Evolutionary conservation across 2,888 invertebrate genomes (phyloP).

Genomic region (Ariolimax columbianus): DNA sequence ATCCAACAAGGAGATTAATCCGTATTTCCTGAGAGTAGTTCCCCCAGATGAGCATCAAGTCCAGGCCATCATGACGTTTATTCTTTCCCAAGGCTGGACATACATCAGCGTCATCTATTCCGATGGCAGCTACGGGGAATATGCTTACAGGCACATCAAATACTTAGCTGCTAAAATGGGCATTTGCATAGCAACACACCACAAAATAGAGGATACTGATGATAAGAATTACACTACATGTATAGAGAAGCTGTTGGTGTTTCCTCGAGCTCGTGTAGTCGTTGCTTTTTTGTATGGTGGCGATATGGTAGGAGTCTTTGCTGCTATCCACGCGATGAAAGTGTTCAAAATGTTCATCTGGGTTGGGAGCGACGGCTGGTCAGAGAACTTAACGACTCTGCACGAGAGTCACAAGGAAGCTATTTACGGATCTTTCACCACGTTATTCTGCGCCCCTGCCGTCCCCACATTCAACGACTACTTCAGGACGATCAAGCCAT

Average conservation of each 20-base stretch:
- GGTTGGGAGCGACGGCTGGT: slow-evolving; percentile 68
- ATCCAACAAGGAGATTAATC: slow-evolving; percentile 59
- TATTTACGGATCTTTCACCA: slow-evolving; percentile 61
- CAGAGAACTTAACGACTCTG: slow-evolving; percentile 53
- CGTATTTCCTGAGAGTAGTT: slow-evolving; percentile 64
- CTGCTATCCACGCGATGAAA: slow-evolving; percentile 52
- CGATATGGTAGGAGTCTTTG: slow-evolving; percentile 58
- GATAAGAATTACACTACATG: slow-evolving; percentile 46
- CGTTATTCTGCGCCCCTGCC: slow-evolving; percentile 51
- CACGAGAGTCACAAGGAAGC: slow-evolving; percentile 58
- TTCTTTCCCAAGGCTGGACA: slow-evolving; percentile 83
- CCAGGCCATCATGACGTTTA: slow-evolving; percentile 60
- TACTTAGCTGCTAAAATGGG: slow-evolving; percentile 19
- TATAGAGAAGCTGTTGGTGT: slow-evolving; percentile 46
- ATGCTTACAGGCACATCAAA: slow-evolving; percentile 54
- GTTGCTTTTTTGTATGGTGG: slow-evolving; percentile 64
- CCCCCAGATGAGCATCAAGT: slow-evolving; percentile 64
- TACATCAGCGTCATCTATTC: slow-evolving; percentile 87
- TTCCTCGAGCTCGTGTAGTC: slow-evolving; percentile 60
- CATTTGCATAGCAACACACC: slow-evolving; percentile 39
- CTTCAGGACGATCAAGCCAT: slow-evolving; percentile 61
- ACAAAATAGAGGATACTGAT: slow-evolving; percentile 2
- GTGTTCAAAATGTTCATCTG: slow-evolving; percentile 63
- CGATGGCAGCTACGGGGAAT: slow-evolving; percentile 81
- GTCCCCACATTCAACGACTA: slow-evolving; percentile 61